Conservation (phyloP, 1,140 invertebrate genomes). For the Chrysoperla carnea region DNA sequence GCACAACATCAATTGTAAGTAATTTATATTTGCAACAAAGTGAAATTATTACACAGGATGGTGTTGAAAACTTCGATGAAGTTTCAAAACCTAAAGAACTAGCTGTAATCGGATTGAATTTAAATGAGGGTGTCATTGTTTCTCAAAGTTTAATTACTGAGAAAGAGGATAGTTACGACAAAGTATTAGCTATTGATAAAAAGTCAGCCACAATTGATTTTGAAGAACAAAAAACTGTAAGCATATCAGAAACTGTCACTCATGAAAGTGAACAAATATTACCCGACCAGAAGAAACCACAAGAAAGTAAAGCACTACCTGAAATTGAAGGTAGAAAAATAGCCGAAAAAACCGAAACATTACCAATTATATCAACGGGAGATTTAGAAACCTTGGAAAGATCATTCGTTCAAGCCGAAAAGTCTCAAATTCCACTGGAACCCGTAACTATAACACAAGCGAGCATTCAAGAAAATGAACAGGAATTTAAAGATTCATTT, state of each 20-base stretch:
- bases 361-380: constrained; percentile 16
- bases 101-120: not conserved
- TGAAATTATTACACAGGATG: constrained; percentile 6
- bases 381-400: constrained; percentile 17
- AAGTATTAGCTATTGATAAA: constrained; percentile 6
- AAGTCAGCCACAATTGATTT: constrained; percentile 10
- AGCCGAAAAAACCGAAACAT: constrained; percentile 15
- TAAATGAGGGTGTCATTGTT: constrained; percentile 23
- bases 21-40: constrained; percentile 5
- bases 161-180: constrained; percentile 18
- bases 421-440: constrained; percentile 21
- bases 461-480: constrained; percentile 21
- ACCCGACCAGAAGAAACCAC: too few relatives aligned
- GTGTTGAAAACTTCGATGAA: not conserved
- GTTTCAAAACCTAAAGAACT: not conserved
- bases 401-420: constrained; percentile 16
- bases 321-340: constrained; percentile 9
- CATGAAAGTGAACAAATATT: constrained; percentile 11
- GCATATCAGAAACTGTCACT: constrained; percentile 19
- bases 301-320: too few relatives aligned
- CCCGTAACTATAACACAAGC: constrained; percentile 23
- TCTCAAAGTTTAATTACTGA: constrained; percentile 25
- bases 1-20: constrained; percentile 8
- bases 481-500: constrained; percentile 15
- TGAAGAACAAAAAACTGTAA: constrained; percentile 18